These are phyloP conservation scores for Chlorops oryzae DNA, from an alignment of 1,140 invertebrate genomes.

Conservation along the genomic window DNA sequence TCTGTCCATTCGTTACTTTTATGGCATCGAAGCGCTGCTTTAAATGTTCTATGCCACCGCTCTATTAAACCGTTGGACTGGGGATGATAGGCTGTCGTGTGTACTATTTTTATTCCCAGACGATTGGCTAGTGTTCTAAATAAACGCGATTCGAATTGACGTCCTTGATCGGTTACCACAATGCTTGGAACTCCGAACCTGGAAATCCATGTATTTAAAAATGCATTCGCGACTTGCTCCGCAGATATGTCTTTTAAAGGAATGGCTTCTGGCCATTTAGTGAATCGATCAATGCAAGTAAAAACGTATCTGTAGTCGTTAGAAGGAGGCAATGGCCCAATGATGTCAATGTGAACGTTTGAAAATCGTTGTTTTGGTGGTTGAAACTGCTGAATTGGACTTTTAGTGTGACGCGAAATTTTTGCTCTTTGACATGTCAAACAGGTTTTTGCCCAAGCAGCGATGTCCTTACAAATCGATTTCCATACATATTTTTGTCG, in stretches of 20 bases:
- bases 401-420: slow-evolving; percentile 1
- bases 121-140: slow-evolving; percentile 25
- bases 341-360: slow-evolving; percentile 4
- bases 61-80: slow-evolving; percentile 46
- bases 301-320: slow-evolving; percentile 42
- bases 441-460: background rate
- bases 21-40: slow-evolving; percentile 32
- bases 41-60: slow-evolving; percentile 45
- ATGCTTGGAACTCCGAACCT: slow-evolving; percentile 31
- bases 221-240: slow-evolving; percentile 18
- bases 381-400: background rate
- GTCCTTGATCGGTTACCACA: slow-evolving; percentile 38
- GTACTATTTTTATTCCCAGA: slow-evolving; percentile 24
- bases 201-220: slow-evolving; percentile 29
- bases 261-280: slow-evolving; percentile 48
- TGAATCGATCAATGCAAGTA: slow-evolving; percentile 48
- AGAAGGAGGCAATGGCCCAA: slow-evolving; percentile 23
- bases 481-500: too few species aligned
- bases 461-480: background rate
- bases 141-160: slow-evolving; percentile 40
- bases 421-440: slow-evolving; percentile 6
- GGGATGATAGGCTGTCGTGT: slow-evolving; percentile 45
- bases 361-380: background rate
- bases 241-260: slow-evolving; percentile 47
- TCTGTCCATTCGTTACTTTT: slow-evolving; percentile 15